Conservation (phyloP, 2,797 vertebrate species). For the Mormyrus proboscirostris region DNA sequence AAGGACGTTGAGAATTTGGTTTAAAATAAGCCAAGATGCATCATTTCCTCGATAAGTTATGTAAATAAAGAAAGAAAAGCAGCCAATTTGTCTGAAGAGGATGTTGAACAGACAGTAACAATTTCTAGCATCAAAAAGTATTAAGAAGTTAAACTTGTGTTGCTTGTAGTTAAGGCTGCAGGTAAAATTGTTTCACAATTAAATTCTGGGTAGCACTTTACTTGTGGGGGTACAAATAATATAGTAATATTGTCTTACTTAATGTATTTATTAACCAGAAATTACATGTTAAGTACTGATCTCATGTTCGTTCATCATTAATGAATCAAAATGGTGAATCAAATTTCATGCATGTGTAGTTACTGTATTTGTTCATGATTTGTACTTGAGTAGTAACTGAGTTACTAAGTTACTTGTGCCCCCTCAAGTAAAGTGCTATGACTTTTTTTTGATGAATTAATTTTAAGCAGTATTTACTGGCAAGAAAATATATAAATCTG, state of each 20-base stretch:
- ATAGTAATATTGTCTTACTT: not conserved
- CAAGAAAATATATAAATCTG: not conserved
- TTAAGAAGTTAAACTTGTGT: not conserved
- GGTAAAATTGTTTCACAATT: not conserved
- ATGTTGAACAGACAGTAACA: not conserved
- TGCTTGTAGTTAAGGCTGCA: not conserved
- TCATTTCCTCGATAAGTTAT: not conserved
- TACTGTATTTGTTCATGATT: not conserved
- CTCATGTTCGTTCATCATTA: not conserved
- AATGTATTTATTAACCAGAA: not conserved
- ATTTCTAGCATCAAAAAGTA: not conserved
- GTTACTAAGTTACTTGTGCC: not conserved
- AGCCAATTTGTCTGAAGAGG: not conserved
- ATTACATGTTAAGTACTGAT: not conserved
- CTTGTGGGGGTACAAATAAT: not conserved
- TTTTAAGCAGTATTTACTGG: not conserved
- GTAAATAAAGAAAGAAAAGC: not conserved
- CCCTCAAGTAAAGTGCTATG: not conserved
- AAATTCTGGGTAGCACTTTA: not conserved
- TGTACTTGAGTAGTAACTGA: not conserved
- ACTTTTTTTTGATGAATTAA: not conserved
- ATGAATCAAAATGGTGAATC: not conserved
- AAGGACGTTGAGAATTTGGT: not conserved
- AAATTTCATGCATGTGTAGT: not conserved
- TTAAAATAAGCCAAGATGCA: not conserved